These are phyloP conservation scores for Acropora yongei DNA, from an alignment of 64 coral and sea anemone genomes.

Conservation along the genomic window DNA sequence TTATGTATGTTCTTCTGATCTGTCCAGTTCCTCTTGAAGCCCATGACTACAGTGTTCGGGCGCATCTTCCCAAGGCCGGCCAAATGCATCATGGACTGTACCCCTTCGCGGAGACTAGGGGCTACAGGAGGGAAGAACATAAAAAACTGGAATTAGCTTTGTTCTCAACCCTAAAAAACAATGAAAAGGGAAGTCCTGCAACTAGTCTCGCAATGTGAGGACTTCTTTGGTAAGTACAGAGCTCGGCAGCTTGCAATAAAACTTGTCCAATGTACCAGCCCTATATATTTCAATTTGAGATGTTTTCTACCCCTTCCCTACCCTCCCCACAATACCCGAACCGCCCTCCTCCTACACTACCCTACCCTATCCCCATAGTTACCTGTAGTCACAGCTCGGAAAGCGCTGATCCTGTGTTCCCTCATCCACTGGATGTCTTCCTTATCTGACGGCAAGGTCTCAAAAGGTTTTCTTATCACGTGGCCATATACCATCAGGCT, in stretches of 20 bases:
- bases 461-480: constrained; percentile 52
- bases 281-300: too few species aligned
- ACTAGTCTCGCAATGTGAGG: too few species aligned
- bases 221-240: too few species aligned
- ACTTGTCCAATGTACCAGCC: too few species aligned
- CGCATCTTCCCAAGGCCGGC: constrained; percentile 83
- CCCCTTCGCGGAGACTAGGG: constrained; percentile 70
- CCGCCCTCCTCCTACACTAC: not conserved
- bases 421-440: constrained; percentile 72
- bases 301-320: too few species aligned
- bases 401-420: constrained; percentile 81
- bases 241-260: too few species aligned
- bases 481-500: constrained; percentile 86
- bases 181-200: too few species aligned
- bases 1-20: not conserved
- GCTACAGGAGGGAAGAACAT: constrained; percentile 1
- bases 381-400: constrained; percentile 81
- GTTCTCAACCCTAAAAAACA: too few species aligned
- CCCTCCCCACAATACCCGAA: too few species aligned
- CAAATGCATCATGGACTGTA: constrained; percentile 74
- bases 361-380: not conserved
- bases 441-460: constrained; percentile 15
- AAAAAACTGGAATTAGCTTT: not conserved
- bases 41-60: constrained; percentile 89
- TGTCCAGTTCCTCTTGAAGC: constrained; percentile 84